phyloP scores from a whole-genome alignment of 2,888 invertebrate genomes.

The Leucania comma region DNA sequence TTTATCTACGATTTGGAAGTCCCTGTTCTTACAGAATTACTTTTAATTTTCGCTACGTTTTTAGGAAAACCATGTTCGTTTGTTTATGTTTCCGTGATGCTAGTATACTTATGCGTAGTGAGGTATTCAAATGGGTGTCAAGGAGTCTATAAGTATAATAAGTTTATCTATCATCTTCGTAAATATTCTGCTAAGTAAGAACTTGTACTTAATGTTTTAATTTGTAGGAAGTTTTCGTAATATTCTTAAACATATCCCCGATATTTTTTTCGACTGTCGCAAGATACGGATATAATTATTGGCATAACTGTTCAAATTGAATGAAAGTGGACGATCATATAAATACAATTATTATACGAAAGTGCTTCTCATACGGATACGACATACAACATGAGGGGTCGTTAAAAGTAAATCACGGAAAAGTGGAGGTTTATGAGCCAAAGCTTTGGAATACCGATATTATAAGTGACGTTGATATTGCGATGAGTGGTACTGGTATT shows the following conservation, averaged over 20 bases:
- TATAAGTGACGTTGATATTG: neutral
- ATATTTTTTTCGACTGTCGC: conserved; percentile 3
- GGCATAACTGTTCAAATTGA: conserved; percentile 15
- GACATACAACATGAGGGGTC: conserved; percentile 35
- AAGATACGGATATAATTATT: conserved; percentile 20
- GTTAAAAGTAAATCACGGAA: conserved; percentile 22
- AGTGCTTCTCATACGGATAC: conserved; percentile 18
- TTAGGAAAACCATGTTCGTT: neutral
- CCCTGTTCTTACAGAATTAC: neutral
- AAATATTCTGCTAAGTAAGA: neutral
- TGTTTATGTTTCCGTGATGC: neutral
- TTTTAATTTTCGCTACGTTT: neutral
- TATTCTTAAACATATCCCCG: neutral
- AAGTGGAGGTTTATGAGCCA: conserved; percentile 32
- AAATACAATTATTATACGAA: conserved; percentile 33
- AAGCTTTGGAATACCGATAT: neutral
- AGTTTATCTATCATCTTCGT: neutral
- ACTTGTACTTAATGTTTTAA: neutral
- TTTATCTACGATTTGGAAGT: neutral
- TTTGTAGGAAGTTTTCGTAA: neutral
- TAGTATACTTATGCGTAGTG: neutral
- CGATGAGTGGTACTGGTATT: neutral
- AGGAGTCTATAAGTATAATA: neutral
- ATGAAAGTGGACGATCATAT: conserved; percentile 18
- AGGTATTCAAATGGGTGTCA: neutral